These are phyloP conservation scores for Nyctibius bracteatus DNA, from an alignment of 2,113 vertebrate genomes.

Conservation along the genomic window DNA sequence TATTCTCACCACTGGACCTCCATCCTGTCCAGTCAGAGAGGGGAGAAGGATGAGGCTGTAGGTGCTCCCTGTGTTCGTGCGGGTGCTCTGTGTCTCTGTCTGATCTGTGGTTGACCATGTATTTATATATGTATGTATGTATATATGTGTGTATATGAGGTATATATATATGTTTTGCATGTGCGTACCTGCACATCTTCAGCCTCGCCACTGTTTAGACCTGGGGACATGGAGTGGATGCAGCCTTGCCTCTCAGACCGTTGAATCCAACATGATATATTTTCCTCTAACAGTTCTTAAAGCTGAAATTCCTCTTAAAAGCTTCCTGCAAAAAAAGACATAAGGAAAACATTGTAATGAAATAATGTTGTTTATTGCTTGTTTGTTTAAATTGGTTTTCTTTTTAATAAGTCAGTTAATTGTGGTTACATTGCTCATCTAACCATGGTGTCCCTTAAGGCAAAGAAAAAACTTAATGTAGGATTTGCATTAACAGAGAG, in stretches of 20 bases:
- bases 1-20: background rate
- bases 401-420: background rate
- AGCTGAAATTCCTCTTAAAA: background rate
- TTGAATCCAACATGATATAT: background rate
- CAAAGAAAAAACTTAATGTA: background rate
- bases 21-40: background rate
- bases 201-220: background rate
- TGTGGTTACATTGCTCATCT: background rate
- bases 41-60: background rate
- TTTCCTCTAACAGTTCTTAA: background rate
- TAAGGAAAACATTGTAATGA: background rate
- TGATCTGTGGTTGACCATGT: background rate
- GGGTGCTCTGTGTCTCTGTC: background rate
- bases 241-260: background rate
- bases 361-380: background rate
- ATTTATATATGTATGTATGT: accelerated
- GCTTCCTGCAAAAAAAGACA: background rate
- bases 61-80: background rate
- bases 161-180: background rate
- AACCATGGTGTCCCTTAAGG: background rate
- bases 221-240: accelerated
- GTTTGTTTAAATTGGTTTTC: background rate
- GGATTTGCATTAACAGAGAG: background rate
- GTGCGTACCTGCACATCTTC: background rate
- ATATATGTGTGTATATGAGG: background rate